phyloP scores from a whole-genome alignment of 2,888 invertebrate genomes.

The Pristionchus mayeri region DNA sequence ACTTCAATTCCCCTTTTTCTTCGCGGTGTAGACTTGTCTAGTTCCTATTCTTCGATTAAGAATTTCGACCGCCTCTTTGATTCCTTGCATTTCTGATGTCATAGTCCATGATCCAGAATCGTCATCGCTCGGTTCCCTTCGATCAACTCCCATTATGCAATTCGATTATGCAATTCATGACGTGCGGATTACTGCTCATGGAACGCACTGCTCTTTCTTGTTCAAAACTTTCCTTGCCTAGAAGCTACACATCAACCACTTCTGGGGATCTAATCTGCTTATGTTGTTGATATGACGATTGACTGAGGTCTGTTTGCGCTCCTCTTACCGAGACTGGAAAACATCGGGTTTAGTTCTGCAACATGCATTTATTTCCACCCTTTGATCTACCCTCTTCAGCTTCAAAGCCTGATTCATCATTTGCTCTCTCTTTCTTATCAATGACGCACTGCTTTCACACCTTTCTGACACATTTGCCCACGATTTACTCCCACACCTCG shows the following conservation, averaged over 20 bases:
- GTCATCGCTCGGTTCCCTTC: no score
- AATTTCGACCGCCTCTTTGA: no score
- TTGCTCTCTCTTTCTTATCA: constrained; percentile 17
- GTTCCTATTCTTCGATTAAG: no score
- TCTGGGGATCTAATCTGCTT: background rate
- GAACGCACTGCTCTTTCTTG: background rate
- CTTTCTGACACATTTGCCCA: constrained; percentile 4
- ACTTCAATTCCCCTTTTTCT: no score
- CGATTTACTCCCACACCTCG: background rate
- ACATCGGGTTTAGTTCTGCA: background rate
- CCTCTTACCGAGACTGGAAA: no score
- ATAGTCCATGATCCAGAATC: no score
- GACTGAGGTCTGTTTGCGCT: background rate
- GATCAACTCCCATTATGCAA: no score
- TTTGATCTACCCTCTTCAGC: background rate
- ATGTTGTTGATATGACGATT: background rate
- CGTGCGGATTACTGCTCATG: background rate
- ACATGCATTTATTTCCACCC: background rate
- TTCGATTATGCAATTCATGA: background rate
- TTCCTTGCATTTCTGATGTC: no score
- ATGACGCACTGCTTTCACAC: constrained; percentile 11
- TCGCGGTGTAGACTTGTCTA: no score
- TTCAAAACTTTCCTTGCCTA: background rate
- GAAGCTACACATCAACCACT: no score
- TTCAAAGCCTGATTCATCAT: constrained; percentile 3